Evolutionary conservation across 2,797 vertebrate species (phyloP).

Genomic region (Leptatherina wallacei): DNA sequence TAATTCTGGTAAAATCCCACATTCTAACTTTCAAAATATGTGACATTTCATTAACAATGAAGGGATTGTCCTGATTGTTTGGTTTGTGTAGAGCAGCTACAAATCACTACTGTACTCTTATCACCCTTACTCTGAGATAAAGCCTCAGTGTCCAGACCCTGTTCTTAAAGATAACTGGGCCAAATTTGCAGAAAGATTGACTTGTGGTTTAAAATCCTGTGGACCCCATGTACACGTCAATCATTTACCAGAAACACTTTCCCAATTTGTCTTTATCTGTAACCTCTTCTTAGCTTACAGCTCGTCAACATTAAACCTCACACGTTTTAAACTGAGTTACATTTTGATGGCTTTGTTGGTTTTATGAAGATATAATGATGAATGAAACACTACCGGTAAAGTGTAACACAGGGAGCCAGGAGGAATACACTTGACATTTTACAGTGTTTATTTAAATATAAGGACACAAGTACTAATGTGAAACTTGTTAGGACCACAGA

Average conservation of each 20-base stretch:
- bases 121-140: slow-evolving; percentile 7
- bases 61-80: neutral
- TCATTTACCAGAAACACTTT: slow-evolving; percentile 32
- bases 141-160: slow-evolving; percentile 5
- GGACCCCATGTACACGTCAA: slow-evolving; percentile 10
- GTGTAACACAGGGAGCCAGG: too few relatives aligned
- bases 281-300: slow-evolving; percentile 1
- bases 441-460: neutral
- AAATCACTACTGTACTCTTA: slow-evolving; percentile 2
- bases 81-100: slow-evolving; percentile 22
- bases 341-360: neutral
- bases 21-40: neutral
- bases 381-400: neutral
- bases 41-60: neutral
- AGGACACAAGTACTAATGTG: too few relatives aligned
- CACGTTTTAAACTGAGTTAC: neutral
- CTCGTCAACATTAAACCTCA: slow-evolving; percentile 11
- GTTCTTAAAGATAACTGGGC: slow-evolving; percentile 11
- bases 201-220: neutral
- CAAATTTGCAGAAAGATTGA: slow-evolving; percentile 14
- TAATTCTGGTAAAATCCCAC: neutral
- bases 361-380: neutral
- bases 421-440: neutral
- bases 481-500: too few relatives aligned
- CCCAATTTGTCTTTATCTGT: slow-evolving; percentile 11